Conservation (phyloP, 1,140 invertebrate genomes). For the Orchesella cincta region DNA sequence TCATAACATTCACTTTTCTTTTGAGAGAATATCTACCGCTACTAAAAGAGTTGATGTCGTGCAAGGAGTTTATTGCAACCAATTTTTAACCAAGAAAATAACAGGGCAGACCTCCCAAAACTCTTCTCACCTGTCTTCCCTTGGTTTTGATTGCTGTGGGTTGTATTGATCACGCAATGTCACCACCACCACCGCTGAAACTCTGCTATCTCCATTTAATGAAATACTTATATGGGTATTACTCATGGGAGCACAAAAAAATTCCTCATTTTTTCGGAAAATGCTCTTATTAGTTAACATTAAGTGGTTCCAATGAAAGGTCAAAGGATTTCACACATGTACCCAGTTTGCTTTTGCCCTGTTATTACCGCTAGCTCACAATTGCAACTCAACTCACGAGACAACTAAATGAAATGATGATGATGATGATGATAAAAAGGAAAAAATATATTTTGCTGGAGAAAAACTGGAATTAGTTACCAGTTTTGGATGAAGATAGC, state of each 20-base stretch:
- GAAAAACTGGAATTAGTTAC: neutral
- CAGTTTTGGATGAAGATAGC: neutral
- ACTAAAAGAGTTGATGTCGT: neutral
- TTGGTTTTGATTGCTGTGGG: neutral
- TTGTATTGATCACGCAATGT: slow-evolving; percentile 23
- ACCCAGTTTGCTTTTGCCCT: neutral
- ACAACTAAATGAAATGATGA: neutral
- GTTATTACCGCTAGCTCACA: neutral
- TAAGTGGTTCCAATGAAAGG: slow-evolving; percentile 2
- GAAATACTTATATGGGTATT: neutral
- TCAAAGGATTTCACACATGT: slow-evolving; percentile 15
- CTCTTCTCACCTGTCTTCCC: slow-evolving; percentile 10
- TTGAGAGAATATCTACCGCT: neutral
- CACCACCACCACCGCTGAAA: neutral
- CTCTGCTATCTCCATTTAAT: neutral
- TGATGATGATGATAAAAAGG: neutral
- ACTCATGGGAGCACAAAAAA: neutral
- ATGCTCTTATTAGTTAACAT: neutral
- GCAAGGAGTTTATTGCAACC: neutral
- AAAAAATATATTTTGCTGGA: neutral
- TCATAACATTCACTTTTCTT: neutral
- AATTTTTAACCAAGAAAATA: slow-evolving; percentile 4
- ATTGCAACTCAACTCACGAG: slow-evolving; percentile 22
- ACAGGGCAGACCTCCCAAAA: slow-evolving; percentile 22
- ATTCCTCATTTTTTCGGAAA: neutral